These are phyloP conservation scores for Pelvicachromis taeniatus DNA, from an alignment of 2,113 vertebrate genomes.

Conservation along the genomic window DNA sequence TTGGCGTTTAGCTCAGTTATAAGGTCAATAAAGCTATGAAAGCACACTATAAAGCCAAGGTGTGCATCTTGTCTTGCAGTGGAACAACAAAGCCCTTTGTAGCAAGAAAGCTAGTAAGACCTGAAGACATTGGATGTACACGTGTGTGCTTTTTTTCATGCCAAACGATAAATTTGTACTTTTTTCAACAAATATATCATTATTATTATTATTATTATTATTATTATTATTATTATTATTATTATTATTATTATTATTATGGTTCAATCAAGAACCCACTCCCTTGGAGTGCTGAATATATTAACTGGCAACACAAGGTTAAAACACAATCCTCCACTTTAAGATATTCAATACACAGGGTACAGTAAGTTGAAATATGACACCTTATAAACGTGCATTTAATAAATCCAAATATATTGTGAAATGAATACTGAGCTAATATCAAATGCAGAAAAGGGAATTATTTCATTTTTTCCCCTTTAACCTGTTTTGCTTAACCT, in stretches of 20 bases:
- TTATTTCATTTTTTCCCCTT: not conserved
- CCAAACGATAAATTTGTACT: not conserved
- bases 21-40: constrained; percentile 44
- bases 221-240: constrained; percentile 3
- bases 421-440: not conserved
- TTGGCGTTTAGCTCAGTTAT: constrained; percentile 23
- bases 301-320: not conserved
- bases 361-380: not conserved
- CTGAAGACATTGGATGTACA: not conserved
- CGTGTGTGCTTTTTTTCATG: not conserved
- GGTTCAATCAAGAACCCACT: constrained; percentile 11
- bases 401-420: constrained; percentile 9
- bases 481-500: not conserved
- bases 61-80: constrained; percentile 23
- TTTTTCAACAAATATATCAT: not conserved
- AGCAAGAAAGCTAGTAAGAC: not conserved
- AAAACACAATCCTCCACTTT: not conserved
- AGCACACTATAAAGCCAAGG: constrained; percentile 25
- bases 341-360: not conserved
- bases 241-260: not conserved
- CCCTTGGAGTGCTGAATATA: not conserved
- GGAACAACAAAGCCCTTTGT: constrained; percentile 4
- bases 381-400: not conserved
- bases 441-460: not conserved
- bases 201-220: not conserved